phyloP scores from a whole-genome alignment of 1,140 invertebrate species.

The Papilio dardanus region DNA sequence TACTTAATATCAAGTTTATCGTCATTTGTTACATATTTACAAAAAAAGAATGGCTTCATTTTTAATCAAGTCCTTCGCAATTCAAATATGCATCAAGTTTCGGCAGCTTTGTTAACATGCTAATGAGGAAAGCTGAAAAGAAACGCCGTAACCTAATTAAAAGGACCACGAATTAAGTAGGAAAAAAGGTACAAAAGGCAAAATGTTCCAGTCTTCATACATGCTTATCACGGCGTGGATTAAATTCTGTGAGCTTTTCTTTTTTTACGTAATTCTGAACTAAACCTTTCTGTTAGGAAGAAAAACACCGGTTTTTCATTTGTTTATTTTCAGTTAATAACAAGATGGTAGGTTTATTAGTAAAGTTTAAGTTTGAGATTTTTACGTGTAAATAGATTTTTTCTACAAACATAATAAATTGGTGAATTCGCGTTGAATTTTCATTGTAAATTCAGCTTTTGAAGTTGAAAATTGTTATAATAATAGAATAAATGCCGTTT shows the following conservation, averaged over 20 bases:
- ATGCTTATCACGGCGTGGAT: not conserved
- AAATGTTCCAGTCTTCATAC: not conserved
- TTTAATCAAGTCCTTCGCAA: not conserved
- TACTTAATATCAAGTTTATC: not conserved
- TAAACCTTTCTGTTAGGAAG: not conserved
- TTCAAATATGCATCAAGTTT: constrained; percentile 3
- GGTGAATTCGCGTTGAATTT: not conserved
- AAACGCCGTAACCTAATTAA: constrained; percentile 22
- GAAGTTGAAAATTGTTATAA: not conserved
- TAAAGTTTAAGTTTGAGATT: no score
- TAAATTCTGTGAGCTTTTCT: not conserved
- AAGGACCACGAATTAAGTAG: constrained; percentile 17
- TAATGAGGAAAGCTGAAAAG: constrained; percentile 19
- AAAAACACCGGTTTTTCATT: not conserved
- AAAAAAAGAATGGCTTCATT: not conserved
- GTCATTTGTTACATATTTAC: not conserved
- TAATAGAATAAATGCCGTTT: not conserved
- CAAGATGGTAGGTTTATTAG: no score
- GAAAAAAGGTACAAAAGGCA: not conserved
- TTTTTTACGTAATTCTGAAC: not conserved
- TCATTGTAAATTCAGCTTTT: not conserved
- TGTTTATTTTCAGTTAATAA: no score
- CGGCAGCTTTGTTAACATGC: constrained; percentile 17
- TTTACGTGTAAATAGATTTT: no score
- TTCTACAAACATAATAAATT: not conserved